Percentiles rank a stretch among this genome's conserved stretches.
phyloP scores from a whole-genome alignment of 2,797 vertebrate species.

The Periparus ater region DNA sequence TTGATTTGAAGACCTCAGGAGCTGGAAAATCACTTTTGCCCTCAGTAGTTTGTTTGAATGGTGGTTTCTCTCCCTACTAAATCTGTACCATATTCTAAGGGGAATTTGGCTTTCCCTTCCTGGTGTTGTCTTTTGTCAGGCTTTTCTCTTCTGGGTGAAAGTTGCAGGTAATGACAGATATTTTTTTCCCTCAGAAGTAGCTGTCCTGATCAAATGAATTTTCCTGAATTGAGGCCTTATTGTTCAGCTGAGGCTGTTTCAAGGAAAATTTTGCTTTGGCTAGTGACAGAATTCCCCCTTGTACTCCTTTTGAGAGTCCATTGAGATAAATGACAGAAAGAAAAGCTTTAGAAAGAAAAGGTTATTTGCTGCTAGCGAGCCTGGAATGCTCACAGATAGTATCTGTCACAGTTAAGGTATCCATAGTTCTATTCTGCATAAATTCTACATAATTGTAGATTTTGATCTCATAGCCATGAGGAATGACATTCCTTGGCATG shows the following conservation, averaged over 20 bases:
- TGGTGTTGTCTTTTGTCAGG: neutral
- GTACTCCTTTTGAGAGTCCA: neutral
- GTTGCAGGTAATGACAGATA: neutral
- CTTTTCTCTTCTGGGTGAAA: neutral
- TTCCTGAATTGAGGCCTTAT: neutral
- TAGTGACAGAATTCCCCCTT: neutral
- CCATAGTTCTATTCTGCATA: neutral
- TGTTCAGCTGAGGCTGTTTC: neutral
- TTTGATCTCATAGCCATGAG: neutral
- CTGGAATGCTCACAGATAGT: neutral
- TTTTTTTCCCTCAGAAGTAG: neutral
- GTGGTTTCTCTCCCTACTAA: slow-evolving; percentile 38
- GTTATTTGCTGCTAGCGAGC: neutral
- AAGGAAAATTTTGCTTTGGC: neutral
- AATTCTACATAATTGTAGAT: neutral
- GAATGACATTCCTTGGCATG: neutral
- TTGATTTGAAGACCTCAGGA: slow-evolving; percentile 46
- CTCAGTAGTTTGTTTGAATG: slow-evolving; percentile 36
- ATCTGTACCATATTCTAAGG: neutral
- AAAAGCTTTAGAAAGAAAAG: neutral
- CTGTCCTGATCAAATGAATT: neutral
- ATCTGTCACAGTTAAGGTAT: neutral
- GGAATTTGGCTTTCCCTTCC: neutral
- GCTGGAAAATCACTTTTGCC: slow-evolving; percentile 21
- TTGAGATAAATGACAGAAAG: neutral